These are phyloP conservation scores for Rafetus swinhoei DNA, from an alignment of 2,113 vertebrate genomes.

Conservation along the genomic window DNA sequence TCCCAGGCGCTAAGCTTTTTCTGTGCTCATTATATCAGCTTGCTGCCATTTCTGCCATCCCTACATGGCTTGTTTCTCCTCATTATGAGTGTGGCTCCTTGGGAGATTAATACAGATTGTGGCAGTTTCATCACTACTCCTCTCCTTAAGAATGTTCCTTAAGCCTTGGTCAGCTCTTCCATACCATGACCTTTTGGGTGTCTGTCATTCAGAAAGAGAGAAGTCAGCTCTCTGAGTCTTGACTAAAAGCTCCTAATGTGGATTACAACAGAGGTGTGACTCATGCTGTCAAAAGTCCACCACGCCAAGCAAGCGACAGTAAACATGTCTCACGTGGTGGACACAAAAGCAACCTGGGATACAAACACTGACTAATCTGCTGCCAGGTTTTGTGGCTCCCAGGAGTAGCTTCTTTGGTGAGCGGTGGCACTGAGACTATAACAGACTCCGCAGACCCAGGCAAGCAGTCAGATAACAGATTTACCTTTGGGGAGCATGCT, in stretches of 20 bases:
- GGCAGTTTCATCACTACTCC: constrained; percentile 34
- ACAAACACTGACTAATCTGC: background rate
- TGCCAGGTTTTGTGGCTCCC: background rate
- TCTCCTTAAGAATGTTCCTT: background rate
- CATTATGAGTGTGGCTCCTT: background rate
- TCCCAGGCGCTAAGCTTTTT: background rate
- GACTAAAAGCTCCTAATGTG: constrained; percentile 24
- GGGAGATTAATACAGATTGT: constrained; percentile 20
- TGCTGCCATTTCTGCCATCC: background rate
- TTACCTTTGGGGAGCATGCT: constrained; percentile 10
- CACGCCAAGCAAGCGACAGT: background rate
- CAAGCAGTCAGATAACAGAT: constrained; percentile 8
- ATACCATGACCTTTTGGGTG: background rate
- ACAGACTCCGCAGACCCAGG: background rate
- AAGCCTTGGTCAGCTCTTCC: background rate
- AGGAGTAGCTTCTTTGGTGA: background rate
- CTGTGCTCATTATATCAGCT: constrained; percentile 12
- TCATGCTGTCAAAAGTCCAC: constrained; percentile 32
- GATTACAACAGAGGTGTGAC: constrained; percentile 47
- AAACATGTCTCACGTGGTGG: constrained; percentile 7
- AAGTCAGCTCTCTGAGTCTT: background rate
- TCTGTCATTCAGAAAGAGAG: background rate
- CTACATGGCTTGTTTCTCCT: constrained; percentile 21
- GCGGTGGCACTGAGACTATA: background rate
- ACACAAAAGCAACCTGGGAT: background rate